Conservation (phyloP, 2,888 invertebrate species). For the Seira musarum region DNA sequence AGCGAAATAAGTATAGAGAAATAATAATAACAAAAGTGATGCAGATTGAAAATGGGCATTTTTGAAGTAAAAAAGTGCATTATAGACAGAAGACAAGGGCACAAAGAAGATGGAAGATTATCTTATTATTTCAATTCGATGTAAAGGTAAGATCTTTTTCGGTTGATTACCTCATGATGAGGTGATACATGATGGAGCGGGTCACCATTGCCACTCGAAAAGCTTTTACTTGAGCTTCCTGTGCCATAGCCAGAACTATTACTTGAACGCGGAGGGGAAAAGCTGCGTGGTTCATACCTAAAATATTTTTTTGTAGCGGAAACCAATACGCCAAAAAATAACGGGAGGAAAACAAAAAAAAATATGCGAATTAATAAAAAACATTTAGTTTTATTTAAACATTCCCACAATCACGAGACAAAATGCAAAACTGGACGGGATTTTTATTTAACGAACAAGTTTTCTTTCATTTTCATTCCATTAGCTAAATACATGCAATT, state of each 20-base stretch:
- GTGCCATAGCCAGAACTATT: constrained; percentile 90
- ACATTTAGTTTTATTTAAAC: constrained; percentile 15
- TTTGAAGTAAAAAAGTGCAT: background rate
- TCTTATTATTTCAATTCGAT: constrained; percentile 11
- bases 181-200: constrained; percentile 71
- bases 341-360: constrained; percentile 23
- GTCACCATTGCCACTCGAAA: constrained; percentile 71
- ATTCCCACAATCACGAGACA: constrained; percentile 16
- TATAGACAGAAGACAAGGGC: background rate
- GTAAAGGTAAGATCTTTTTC: background rate
- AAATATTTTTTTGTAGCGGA: constrained; percentile 11
- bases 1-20: background rate
- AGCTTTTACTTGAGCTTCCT: constrained; percentile 76
- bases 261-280: constrained; percentile 85
- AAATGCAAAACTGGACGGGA: background rate
- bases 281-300: constrained; percentile 79
- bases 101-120: background rate
- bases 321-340: constrained; percentile 15
- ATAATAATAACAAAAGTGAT: background rate
- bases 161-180: constrained; percentile 72
- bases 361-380: constrained; percentile 28
- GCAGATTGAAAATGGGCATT: background rate
- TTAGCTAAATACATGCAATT: constrained; percentile 2
- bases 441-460: background rate
- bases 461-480: constrained; percentile 1